Evolutionary conservation across 2,888 invertebrate species (phyloP).

Genomic region (Plemyria rubiginata): DNA sequence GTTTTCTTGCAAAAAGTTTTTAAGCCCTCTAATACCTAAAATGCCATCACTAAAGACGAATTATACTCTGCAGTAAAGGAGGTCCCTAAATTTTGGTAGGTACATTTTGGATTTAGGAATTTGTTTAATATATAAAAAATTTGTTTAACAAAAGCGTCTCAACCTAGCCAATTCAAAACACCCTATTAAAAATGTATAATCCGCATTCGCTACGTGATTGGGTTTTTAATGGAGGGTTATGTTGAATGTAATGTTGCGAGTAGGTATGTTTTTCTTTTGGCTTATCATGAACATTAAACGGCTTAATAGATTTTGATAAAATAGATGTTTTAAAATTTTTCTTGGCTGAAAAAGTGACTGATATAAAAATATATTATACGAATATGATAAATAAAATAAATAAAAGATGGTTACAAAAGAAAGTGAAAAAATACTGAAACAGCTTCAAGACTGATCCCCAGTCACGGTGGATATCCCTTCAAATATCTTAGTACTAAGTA

Average conservation of each 20-base stretch:
- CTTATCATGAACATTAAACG: neutral
- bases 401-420: no score
- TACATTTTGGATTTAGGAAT: slow-evolving; percentile 26
- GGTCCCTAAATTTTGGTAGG: neutral
- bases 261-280: neutral
- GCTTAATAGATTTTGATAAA: neutral
- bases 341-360: neutral
- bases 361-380: neutral
- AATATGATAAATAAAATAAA: neutral
- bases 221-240: slow-evolving; percentile 13
- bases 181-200: slow-evolving; percentile 45
- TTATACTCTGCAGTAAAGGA: neutral
- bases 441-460: no score
- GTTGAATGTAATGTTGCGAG: neutral
- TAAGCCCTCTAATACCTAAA: neutral
- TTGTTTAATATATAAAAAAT: slow-evolving; percentile 37
- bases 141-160: slow-evolving; percentile 34
- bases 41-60: neutral
- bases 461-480: no score
- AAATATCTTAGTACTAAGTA: no score
- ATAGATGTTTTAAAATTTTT: neutral
- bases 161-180: slow-evolving; percentile 39
- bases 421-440: no score
- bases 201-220: slow-evolving; percentile 43
- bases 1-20: no score